Percentiles rank a stretch among this genome's conserved stretches.
phyloP scores from a whole-genome alignment of 2,888 invertebrate genomes.

The Nephrotoma appendiculata region DNA sequence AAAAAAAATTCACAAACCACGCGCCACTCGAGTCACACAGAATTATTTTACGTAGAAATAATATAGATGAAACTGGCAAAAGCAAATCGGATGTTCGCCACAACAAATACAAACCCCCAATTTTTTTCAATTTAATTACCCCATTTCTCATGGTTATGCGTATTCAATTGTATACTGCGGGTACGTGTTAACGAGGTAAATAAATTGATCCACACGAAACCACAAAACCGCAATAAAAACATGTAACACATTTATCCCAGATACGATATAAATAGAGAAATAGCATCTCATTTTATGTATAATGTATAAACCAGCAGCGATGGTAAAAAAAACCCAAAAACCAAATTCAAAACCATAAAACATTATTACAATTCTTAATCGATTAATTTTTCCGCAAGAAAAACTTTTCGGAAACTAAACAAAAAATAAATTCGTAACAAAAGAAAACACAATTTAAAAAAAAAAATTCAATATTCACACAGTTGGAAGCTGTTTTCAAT shows the following conservation, averaged over 20 bases:
- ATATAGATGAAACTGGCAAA: too few relatives aligned
- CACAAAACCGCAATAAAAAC: neutral
- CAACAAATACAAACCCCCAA: too few relatives aligned
- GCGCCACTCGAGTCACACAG: too few relatives aligned
- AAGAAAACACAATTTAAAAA: neutral
- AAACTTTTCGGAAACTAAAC: neutral
- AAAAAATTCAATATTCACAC: neutral
- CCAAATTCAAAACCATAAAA: neutral
- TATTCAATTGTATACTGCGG: neutral
- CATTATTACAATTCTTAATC: neutral
- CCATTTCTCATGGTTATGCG: neutral
- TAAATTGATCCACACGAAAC: neutral
- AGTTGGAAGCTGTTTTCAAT: neutral
- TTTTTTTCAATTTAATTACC: neutral
- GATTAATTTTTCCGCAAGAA: neutral
- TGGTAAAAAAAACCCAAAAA: neutral
- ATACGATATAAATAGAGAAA: neutral
- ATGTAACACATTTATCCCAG: neutral
- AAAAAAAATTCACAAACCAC: too few relatives aligned
- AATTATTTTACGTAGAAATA: too few relatives aligned
- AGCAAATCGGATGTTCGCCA: too few relatives aligned
- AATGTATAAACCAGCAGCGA: neutral
- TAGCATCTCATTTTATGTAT: neutral
- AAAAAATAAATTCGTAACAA: neutral
- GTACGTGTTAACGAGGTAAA: neutral